phyloP scores from a whole-genome alignment of 2,797 vertebrate species.

The Karalla daura region DNA sequence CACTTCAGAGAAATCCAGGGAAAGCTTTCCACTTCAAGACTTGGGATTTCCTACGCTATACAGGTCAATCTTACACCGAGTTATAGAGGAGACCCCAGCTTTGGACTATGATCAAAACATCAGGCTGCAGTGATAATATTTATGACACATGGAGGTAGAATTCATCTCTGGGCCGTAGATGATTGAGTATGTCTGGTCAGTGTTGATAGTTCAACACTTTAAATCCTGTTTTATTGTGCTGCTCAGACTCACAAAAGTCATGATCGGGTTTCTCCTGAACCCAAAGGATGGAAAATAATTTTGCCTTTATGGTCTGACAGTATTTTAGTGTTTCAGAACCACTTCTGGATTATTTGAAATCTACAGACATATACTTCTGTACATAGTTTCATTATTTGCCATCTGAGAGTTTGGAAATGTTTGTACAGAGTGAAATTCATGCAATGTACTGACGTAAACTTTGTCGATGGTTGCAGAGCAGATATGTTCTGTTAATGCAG shows the following conservation, averaged over 20 bases:
- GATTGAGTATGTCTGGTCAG: not conserved
- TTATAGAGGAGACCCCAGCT: slow-evolving; percentile 3
- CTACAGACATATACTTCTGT: too few relatives aligned
- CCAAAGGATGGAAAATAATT: slow-evolving; percentile 28
- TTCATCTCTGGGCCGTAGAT: not conserved
- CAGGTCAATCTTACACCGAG: slow-evolving; percentile 25
- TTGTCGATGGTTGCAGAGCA: too few relatives aligned
- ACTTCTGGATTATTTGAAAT: too few relatives aligned
- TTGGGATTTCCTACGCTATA: slow-evolving; percentile 33
- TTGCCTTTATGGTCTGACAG: not conserved
- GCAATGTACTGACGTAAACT: too few relatives aligned
- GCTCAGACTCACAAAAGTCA: slow-evolving; percentile 20
- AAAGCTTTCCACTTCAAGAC: slow-evolving; percentile 20
- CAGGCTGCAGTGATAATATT: too few relatives aligned
- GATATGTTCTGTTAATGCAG: not conserved
- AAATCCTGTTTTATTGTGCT: slow-evolving; percentile 7
- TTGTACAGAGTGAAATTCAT: too few relatives aligned
- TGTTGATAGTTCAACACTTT: not conserved
- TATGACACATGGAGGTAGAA: not conserved
- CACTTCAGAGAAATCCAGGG: slow-evolving; percentile 19
- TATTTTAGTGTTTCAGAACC: not conserved
- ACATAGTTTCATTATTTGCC: too few relatives aligned
- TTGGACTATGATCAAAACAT: not conserved
- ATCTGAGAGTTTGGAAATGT: too few relatives aligned
- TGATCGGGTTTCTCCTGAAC: slow-evolving; percentile 32